Conservation (phyloP, 2,113 vertebrate genomes). For the Xiphias gladius region DNA sequence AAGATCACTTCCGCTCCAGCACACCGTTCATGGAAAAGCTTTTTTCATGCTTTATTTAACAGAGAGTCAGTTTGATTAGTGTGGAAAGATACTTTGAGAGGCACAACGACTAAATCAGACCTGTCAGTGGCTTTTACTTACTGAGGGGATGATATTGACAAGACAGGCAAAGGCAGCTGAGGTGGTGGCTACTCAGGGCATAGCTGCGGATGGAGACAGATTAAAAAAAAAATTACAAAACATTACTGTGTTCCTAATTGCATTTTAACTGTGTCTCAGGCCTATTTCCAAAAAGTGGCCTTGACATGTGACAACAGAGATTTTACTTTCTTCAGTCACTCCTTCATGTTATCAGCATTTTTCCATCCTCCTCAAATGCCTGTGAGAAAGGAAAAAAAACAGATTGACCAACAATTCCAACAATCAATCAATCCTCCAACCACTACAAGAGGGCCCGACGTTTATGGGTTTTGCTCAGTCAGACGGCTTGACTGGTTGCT, state of each 20-base stretch:
- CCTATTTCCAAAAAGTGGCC: neutral
- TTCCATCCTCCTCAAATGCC: slow-evolving; percentile 22
- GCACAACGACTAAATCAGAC: slow-evolving; percentile 92
- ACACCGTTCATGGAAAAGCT: slow-evolving; percentile 92
- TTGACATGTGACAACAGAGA: neutral
- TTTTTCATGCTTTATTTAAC: slow-evolving; percentile 99
- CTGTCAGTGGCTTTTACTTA: slow-evolving; percentile 89
- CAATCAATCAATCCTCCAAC: slow-evolving; percentile 92
- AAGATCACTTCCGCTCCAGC: slow-evolving; percentile 90
- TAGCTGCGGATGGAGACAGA: slow-evolving; percentile 23
- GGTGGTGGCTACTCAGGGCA: slow-evolving; percentile 19
- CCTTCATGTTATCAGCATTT: slow-evolving; percentile 12
- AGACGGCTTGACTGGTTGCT: slow-evolving; percentile 83
- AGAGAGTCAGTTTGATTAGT: slow-evolving; percentile 97
- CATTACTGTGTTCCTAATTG: neutral
- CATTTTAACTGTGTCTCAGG: neutral
- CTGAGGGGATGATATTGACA: slow-evolving; percentile 84
- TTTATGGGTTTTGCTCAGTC: slow-evolving; percentile 92
- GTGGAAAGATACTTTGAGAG: slow-evolving; percentile 94
- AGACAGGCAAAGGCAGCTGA: slow-evolving; percentile 63
- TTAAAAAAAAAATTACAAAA: neutral
- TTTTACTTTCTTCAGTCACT: neutral
- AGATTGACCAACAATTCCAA: slow-evolving; percentile 81
- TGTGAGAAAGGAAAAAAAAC: slow-evolving; percentile 25
- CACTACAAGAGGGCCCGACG: slow-evolving; percentile 87